phyloP scores from a whole-genome alignment of 2,888 invertebrate species.

The Trimorus sp. region DNA sequence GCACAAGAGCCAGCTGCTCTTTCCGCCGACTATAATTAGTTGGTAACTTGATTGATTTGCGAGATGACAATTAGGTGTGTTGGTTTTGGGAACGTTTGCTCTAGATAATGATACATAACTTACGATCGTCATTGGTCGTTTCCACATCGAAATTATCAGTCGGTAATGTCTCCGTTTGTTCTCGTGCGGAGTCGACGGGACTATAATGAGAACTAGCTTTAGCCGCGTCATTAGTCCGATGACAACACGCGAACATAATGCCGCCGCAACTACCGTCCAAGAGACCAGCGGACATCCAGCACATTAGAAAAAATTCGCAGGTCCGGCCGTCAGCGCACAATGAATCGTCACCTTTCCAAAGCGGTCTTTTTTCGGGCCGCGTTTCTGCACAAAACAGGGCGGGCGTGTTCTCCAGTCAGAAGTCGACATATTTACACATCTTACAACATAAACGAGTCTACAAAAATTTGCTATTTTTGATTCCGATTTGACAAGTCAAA shows the following conservation, averaged over 20 bases:
- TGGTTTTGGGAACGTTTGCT: constrained; percentile 36
- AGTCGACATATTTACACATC: constrained; percentile 27
- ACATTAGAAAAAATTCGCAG: constrained; percentile 95
- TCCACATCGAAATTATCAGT: constrained; percentile 83
- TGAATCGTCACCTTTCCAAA: constrained; percentile 76
- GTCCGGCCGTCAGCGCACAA: constrained; percentile 84
- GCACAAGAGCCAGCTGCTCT: too few relatives aligned
- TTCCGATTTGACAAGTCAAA: neutral
- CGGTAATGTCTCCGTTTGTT: constrained; percentile 76
- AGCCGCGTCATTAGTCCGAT: constrained; percentile 83
- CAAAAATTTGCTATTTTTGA: neutral
- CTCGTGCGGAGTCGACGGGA: constrained; percentile 78
- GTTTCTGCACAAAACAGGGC: constrained; percentile 77
- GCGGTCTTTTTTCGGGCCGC: constrained; percentile 80
- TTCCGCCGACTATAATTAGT: too few relatives aligned
- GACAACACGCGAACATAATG: constrained; percentile 93
- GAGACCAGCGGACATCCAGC: constrained; percentile 94
- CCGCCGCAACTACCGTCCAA: constrained; percentile 92
- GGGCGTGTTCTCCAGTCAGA: constrained; percentile 49
- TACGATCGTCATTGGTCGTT: constrained; percentile 84
- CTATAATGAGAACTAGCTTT: constrained; percentile 79
- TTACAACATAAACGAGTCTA: too few relatives aligned
- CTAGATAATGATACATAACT: constrained; percentile 75
- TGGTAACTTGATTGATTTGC: neutral
- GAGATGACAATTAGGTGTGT: constrained; percentile 10